Conservation (phyloP, 1,140 invertebrate genomes). For the Hylaeus volcanicus region DNA sequence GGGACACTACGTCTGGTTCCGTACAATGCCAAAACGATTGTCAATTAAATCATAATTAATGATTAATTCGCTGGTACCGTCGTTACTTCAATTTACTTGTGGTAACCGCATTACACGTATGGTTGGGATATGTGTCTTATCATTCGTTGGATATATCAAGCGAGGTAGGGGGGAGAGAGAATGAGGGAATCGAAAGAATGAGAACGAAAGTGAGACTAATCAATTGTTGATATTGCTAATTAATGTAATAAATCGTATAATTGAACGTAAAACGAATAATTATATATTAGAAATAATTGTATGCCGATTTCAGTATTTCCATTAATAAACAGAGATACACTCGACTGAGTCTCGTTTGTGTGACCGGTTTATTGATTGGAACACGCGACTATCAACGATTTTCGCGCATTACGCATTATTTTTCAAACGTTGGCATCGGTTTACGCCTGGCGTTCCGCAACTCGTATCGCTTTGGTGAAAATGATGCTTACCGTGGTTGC, state of each 20-base stretch:
- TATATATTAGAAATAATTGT: slow-evolving; percentile 65
- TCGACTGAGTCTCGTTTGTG: slow-evolving; percentile 23
- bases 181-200: not conserved
- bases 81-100: slow-evolving; percentile 26
- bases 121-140: not conserved
- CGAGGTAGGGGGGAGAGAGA: not conserved
- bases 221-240: slow-evolving; percentile 47
- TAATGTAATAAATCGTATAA: slow-evolving; percentile 42
- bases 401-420: not conserved
- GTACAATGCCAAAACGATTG: slow-evolving; percentile 68
- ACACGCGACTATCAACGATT: not conserved
- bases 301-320: slow-evolving; percentile 70
- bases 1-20: slow-evolving; percentile 48
- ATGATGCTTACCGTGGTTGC: too few species aligned
- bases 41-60: slow-evolving; percentile 61
- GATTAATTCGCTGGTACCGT: slow-evolving; percentile 18
- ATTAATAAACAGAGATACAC: slow-evolving; percentile 65
- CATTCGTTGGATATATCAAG: not conserved
- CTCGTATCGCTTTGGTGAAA: too few species aligned
- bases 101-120: slow-evolving; percentile 29
- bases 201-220: slow-evolving; percentile 4
- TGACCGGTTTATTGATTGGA: not conserved
- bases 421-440: not conserved
- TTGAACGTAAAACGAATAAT: slow-evolving; percentile 27
- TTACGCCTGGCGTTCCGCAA: not conserved